phyloP scores from a whole-genome alignment of 2,888 invertebrate species.

The Phragmatobia fuliginosa region DNA sequence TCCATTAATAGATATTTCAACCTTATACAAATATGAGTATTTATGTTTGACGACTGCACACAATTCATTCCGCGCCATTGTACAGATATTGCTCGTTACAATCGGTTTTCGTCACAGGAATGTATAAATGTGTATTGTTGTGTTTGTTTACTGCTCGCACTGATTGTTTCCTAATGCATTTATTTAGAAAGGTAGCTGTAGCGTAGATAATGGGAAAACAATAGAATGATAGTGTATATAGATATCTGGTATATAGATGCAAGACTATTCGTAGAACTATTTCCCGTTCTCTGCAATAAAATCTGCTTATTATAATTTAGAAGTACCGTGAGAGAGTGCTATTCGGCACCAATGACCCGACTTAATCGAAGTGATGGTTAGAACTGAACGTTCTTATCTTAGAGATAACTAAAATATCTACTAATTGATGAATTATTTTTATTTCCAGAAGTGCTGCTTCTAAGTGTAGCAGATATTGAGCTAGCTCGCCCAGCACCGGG shows the following conservation, averaged over 20 bases:
- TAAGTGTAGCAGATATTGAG: not conserved
- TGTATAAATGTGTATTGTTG: constrained; percentile 9
- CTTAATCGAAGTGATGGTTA: too few relatives aligned
- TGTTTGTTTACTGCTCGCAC: not conserved
- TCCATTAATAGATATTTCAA: not conserved
- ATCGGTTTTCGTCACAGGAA: not conserved
- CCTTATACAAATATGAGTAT: not conserved
- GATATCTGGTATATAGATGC: not conserved
- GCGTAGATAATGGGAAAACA: not conserved
- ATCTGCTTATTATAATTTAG: too few relatives aligned
- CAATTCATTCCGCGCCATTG: not conserved
- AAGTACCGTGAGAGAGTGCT: not conserved
- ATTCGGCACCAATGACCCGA: too few relatives aligned
- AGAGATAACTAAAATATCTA: not conserved
- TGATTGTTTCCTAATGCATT: not conserved
- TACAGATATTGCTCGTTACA: not conserved
- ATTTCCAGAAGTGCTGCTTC: constrained; percentile 5
- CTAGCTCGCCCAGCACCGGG: not conserved
- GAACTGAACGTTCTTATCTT: too few relatives aligned
- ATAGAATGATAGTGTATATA: not conserved
- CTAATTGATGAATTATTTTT: not conserved
- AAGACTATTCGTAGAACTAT: too few relatives aligned
- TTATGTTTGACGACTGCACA: not conserved
- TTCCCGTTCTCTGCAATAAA: too few relatives aligned
- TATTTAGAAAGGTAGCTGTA: not conserved